Evolutionary conservation across 1,140 invertebrate genomes (phyloP).

Genomic region (Cherax quadricarinatus): DNA sequence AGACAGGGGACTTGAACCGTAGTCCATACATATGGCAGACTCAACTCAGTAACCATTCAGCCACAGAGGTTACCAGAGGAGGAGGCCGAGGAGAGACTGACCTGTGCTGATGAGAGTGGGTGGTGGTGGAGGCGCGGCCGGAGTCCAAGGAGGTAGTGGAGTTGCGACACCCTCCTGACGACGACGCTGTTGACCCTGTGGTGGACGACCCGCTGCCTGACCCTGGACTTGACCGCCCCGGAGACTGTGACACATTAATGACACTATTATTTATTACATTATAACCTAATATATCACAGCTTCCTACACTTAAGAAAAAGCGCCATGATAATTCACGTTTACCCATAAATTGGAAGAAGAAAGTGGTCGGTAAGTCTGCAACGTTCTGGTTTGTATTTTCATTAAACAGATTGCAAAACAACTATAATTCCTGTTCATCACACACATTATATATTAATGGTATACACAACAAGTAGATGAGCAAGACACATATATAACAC

Average conservation of each 20-base stretch:
- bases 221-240: slow-evolving; percentile 91
- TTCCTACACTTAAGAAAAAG: no score
- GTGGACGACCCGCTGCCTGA: slow-evolving; percentile 85
- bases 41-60: no score
- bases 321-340: no score
- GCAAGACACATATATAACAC: no score
- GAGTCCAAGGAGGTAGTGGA: slow-evolving; percentile 95
- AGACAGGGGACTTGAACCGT: background rate
- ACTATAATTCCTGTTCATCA: no score
- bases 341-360: no score
- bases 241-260: slow-evolving; percentile 81
- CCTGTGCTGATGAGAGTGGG: slow-evolving; percentile 71
- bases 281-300: no score
- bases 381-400: no score
- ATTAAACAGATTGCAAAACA: no score
- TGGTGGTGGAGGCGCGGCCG: slow-evolving; percentile 87
- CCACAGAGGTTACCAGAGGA: background rate
- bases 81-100: background rate
- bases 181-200: slow-evolving; percentile 76
- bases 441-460: no score
- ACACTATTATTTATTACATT: background rate
- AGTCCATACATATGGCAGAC: background rate
- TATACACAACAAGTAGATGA: no score
- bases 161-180: slow-evolving; percentile 77
- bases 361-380: no score